Evolutionary conservation across 2,888 invertebrate genomes (phyloP).

Genomic region (Tiliacea aurago): DNA sequence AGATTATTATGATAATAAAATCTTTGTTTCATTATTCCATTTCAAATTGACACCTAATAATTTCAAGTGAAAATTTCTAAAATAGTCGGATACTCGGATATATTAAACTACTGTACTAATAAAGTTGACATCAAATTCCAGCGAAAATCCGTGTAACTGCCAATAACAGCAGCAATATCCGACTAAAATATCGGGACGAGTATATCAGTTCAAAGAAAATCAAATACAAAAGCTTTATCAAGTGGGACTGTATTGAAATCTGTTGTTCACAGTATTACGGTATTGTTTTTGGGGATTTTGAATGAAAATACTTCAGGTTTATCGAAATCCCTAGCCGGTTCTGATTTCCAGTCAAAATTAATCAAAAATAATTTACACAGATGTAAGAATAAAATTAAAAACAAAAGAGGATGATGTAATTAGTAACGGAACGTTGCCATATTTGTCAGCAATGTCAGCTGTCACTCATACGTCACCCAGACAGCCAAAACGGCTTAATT

Average conservation of each 20-base stretch:
- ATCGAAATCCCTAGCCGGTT: not conserved
- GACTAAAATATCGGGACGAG: constrained; percentile 39
- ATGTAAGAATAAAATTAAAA: too few relatives aligned
- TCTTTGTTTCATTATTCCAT: not conserved
- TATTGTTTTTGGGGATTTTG: constrained; percentile 8
- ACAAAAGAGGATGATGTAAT: too few relatives aligned
- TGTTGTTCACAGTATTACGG: constrained; percentile 3
- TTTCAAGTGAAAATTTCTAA: not conserved
- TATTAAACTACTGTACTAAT: constrained; percentile 1
- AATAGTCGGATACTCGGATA: not conserved
- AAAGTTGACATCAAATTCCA: constrained; percentile 20
- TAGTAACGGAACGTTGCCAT: too few relatives aligned
- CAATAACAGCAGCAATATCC: constrained; percentile 40
- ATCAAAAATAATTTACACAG: not conserved
- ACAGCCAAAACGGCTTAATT: too few relatives aligned
- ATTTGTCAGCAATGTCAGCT: too few relatives aligned
- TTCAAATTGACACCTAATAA: not conserved
- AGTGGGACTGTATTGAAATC: constrained; percentile 11
- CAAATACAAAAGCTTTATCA: constrained; percentile 49
- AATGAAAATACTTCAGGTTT: constrained; percentile 5
- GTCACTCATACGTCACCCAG: too few relatives aligned
- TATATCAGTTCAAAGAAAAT: constrained; percentile 46
- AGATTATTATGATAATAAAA: not conserved
- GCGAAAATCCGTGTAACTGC: constrained; percentile 37
- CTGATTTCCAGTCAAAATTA: not conserved